Conservation (phyloP, 1,140 invertebrate genomes). For the Drosophila kanapiae region DNA sequence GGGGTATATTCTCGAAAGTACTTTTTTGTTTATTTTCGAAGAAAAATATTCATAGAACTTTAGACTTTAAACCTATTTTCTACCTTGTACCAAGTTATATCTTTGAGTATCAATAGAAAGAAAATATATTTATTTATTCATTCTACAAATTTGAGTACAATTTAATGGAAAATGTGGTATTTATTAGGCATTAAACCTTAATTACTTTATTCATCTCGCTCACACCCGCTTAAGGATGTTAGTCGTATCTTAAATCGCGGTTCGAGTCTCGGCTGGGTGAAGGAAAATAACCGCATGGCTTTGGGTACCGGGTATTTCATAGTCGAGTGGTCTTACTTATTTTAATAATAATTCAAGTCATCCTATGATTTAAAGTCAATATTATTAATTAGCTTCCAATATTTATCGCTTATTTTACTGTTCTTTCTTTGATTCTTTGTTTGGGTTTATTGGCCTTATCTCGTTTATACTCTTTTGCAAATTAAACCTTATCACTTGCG, state of each 20-base stretch:
- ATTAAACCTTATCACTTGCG: neutral
- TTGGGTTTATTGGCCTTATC: constrained; percentile 1
- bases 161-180: neutral
- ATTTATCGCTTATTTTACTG: neutral
- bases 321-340: neutral
- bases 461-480: neutral
- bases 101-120: neutral
- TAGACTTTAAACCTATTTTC: neutral
- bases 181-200: neutral
- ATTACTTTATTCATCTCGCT: neutral
- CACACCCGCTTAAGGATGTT: neutral
- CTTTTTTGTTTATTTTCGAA: neutral
- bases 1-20: neutral
- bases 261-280: neutral
- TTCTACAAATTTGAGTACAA: neutral
- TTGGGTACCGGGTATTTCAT: neutral
- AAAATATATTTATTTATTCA: neutral
- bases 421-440: neutral
- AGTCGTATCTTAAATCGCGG: neutral
- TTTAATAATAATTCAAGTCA: too few species aligned
- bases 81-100: neutral
- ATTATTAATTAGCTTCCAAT: neutral
- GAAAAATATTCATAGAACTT: neutral
- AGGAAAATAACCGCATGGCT: neutral
- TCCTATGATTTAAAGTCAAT: neutral